Evolutionary conservation across 2,888 invertebrate species (phyloP).

Genomic region (Cerceris rybyensis): DNA sequence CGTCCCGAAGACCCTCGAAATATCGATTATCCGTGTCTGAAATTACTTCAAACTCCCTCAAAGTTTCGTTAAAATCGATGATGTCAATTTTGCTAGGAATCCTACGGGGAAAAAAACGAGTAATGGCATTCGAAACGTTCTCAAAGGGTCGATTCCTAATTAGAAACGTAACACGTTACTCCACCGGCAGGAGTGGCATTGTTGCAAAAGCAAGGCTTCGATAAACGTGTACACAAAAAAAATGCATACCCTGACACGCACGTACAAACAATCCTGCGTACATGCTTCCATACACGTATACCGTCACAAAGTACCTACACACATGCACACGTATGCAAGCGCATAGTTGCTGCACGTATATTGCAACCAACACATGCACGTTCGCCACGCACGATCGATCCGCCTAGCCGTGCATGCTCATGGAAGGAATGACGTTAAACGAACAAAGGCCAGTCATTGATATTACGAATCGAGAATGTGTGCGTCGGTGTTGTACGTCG

Average conservation of each 20-base stretch:
- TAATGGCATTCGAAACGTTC: too few species aligned
- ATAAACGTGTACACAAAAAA: conserved; percentile 14
- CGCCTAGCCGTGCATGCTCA: conserved; percentile 41
- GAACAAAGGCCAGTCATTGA: conserved; percentile 57
- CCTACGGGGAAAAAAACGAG: too few species aligned
- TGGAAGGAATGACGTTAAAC: conserved; percentile 56
- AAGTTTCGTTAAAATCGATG: too few species aligned
- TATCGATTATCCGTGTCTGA: too few species aligned
- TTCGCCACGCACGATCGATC: conserved; percentile 59
- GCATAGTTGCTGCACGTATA: conserved; percentile 1
- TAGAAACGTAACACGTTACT: conserved; percentile 18
- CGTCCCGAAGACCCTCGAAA: too few species aligned
- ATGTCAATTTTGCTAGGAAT: too few species aligned
- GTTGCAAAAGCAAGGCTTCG: conserved; percentile 25
- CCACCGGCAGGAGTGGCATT: neutral
- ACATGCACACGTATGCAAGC: neutral
- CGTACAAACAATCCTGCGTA: conserved; percentile 1
- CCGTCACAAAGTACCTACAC: neutral
- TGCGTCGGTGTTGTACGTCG: conserved; percentile 2
- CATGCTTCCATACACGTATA: neutral
- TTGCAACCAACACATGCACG: conserved; percentile 14
- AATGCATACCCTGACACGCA: neutral
- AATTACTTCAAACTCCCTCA: too few species aligned
- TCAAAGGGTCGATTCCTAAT: conserved; percentile 4
- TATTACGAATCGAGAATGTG: conserved; percentile 35